Percentiles rank a stretch among this genome's conserved stretches.
phyloP scores from a whole-genome alignment of 2,113 vertebrate genomes.

The Beaufortia kweichowensis region DNA sequence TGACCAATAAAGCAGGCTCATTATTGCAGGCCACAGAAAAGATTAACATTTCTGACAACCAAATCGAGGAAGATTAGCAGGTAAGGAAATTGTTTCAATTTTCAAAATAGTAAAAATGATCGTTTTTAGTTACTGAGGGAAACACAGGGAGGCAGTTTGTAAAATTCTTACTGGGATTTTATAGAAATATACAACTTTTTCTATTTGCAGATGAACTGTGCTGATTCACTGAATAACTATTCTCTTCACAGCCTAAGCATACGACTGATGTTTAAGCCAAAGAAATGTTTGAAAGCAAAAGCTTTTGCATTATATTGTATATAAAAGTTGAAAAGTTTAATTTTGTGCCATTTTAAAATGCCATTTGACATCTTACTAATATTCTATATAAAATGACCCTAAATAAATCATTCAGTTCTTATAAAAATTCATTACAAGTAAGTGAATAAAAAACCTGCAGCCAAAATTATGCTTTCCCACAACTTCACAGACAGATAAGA shows the following conservation, averaged over 20 bases:
- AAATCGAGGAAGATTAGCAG: constrained; percentile 75
- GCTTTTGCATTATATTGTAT: not conserved
- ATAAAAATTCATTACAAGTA: not conserved
- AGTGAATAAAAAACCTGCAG: not conserved
- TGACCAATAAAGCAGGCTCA: constrained; percentile 90
- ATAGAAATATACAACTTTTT: not conserved
- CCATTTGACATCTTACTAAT: not conserved
- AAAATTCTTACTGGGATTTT: constrained; percentile 14
- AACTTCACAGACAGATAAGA: no score
- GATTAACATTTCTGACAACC: constrained; percentile 91
- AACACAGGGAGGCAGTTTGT: constrained; percentile 55
- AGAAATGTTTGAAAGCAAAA: not conserved
- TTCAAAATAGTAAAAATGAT: constrained; percentile 66
- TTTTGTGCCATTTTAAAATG: not conserved
- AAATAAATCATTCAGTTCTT: not conserved
- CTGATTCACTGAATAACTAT: not conserved
- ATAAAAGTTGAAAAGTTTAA: not conserved
- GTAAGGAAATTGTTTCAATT: constrained; percentile 65
- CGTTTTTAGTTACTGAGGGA: constrained; percentile 56
- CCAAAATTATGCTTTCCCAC: not conserved
- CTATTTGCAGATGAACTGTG: not conserved
- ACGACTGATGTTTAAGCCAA: not conserved
- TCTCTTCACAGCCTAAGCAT: not conserved
- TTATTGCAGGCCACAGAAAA: constrained; percentile 87
- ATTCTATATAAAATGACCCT: not conserved